Conservation (phyloP, 1,140 invertebrate species). For the Solenopsis invicta region DNA sequence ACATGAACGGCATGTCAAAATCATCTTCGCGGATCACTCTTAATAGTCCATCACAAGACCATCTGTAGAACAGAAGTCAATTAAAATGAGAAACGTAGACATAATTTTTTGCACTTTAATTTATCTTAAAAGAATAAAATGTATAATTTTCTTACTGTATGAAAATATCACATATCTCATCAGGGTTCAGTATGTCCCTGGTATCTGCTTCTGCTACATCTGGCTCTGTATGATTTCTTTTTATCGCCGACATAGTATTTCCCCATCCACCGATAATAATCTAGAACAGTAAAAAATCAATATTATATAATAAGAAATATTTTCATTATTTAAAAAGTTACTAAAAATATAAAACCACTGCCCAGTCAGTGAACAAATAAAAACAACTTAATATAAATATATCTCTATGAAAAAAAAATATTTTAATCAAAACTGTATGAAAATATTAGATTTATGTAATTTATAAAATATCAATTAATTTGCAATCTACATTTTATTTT, state of each 20-base stretch:
- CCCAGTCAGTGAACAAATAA: too few relatives aligned
- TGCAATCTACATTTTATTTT: too few relatives aligned
- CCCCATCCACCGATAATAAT: conserved; percentile 79
- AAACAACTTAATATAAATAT: too few relatives aligned
- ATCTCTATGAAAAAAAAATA: too few relatives aligned
- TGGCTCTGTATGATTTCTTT: conserved; percentile 72
- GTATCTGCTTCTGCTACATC: conserved; percentile 78
- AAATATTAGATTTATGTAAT: too few relatives aligned
- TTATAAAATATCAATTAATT: too few relatives aligned
- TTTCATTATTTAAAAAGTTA: background rate
- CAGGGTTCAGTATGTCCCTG: conserved; percentile 74
- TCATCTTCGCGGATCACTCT: conserved; percentile 72
- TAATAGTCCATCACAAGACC: conserved; percentile 78
- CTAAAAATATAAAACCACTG: background rate
- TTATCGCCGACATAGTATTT: conserved; percentile 79
- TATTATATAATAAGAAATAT: conserved; percentile 6
- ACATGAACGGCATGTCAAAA: conserved; percentile 67
- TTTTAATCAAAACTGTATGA: too few relatives aligned
- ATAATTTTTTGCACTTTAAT: background rate
- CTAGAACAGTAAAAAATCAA: conserved; percentile 48
- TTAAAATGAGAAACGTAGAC: background rate
- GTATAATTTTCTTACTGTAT: conserved; percentile 76
- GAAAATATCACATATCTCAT: conserved; percentile 76
- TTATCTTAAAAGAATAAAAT: conserved; percentile 17
- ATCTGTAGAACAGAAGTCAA: conserved; percentile 68